These are phyloP conservation scores for Glossosoma conforme DNA, from an alignment of 1,140 invertebrate genomes.

Conservation along the genomic window DNA sequence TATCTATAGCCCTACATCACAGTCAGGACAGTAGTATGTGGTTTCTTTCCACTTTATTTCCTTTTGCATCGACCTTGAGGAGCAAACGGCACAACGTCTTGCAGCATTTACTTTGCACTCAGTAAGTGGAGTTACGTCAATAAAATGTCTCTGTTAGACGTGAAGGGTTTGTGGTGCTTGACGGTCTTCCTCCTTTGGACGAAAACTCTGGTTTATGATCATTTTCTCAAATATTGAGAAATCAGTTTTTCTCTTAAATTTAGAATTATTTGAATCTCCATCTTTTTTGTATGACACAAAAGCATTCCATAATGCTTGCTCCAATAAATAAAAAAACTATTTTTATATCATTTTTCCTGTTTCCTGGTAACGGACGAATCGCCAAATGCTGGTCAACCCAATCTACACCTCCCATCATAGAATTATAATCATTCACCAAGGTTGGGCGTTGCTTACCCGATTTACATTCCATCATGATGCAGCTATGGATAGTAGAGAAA, in stretches of 20 bases:
- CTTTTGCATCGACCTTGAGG: too few species aligned
- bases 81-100: too few species aligned
- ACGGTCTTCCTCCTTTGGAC: constrained; percentile 10
- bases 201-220: constrained; percentile 13
- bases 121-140: too few species aligned
- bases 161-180: too few species aligned
- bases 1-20: too few species aligned
- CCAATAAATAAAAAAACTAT: constrained; percentile 17
- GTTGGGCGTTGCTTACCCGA: constrained; percentile 6
- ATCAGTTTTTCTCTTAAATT: constrained; percentile 11
- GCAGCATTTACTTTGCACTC: too few species aligned
- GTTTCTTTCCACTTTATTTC: too few species aligned
- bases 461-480: constrained; percentile 7
- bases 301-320: constrained; percentile 13
- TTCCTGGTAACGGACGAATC: constrained; percentile 10
- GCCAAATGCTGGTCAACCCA: constrained; percentile 9
- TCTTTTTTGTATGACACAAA: constrained; percentile 18
- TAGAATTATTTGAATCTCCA: constrained; percentile 7
- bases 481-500: constrained; percentile 19
- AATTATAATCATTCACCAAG: constrained; percentile 15
- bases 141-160: too few species aligned
- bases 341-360: constrained; percentile 12
- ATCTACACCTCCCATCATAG: constrained; percentile 14
- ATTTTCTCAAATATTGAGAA: constrained; percentile 13
- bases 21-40: too few species aligned